Conservation (phyloP, 2,888 invertebrate species). For the Chymomyza amoena region DNA sequence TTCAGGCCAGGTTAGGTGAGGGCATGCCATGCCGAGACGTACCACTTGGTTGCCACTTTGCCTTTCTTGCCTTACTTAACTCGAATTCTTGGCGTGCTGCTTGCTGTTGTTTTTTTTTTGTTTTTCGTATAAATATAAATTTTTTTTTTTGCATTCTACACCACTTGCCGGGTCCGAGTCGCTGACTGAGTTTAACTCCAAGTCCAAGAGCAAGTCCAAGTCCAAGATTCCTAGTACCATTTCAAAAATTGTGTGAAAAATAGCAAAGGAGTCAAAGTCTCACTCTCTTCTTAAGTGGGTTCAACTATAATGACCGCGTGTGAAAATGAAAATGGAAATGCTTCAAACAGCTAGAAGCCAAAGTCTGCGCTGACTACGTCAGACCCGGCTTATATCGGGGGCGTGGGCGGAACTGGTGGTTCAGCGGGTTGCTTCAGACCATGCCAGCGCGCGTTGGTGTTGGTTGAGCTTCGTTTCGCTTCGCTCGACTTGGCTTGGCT, state of each 20-base stretch:
- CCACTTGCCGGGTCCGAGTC: background rate
- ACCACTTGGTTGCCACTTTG: slow-evolving; percentile 2
- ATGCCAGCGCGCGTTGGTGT: slow-evolving; percentile 24
- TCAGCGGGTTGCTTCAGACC: background rate
- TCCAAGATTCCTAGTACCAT: background rate
- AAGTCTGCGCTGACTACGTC: slow-evolving; percentile 37
- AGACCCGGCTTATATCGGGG: slow-evolving; percentile 19
- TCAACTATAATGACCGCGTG: slow-evolving; percentile 76
- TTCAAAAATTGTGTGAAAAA: slow-evolving; percentile 55
- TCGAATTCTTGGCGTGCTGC: slow-evolving; percentile 6
- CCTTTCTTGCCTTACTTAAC: background rate
- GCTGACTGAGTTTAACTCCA: background rate
- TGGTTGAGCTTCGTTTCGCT: slow-evolving; percentile 42
- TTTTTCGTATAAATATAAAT: background rate
- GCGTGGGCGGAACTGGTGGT: slow-evolving; percentile 6
- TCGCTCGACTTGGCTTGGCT: slow-evolving; percentile 16
- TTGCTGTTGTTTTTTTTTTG: background rate
- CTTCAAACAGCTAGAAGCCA: slow-evolving; percentile 36
- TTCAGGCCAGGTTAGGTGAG: background rate
- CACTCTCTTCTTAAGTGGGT: slow-evolving; percentile 75
- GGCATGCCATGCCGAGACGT: background rate
- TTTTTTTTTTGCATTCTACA: background rate
- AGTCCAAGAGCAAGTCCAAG: background rate
- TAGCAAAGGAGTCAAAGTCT: slow-evolving; percentile 57
- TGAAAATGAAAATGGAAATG: slow-evolving; percentile 75